Evolutionary conservation across 1,140 invertebrate species (phyloP).

Genomic region (Drosophila sproati): DNA sequence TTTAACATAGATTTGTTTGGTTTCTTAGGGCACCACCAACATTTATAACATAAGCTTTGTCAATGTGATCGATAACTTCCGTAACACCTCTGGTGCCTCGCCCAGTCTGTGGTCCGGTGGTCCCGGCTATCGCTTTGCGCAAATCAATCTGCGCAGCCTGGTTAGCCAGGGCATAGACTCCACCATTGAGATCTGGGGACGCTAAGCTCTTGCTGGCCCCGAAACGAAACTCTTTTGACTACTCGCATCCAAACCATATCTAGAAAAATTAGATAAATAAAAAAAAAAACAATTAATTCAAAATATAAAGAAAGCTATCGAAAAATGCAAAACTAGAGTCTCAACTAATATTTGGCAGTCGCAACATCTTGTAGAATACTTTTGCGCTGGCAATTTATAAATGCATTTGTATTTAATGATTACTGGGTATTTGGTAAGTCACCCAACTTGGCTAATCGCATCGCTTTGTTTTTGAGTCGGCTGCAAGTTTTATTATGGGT

Average conservation of each 20-base stretch:
- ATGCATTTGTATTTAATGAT: background rate
- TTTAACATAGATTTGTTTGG: background rate
- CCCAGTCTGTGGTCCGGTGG: slow-evolving; percentile 65
- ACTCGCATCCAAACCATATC: background rate
- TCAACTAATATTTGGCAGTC: background rate
- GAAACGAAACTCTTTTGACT: background rate
- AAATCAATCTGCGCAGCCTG: slow-evolving; percentile 58
- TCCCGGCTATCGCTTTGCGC: slow-evolving; percentile 42
- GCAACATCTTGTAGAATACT: background rate
- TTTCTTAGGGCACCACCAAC: slow-evolving; percentile 49
- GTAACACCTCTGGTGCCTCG: slow-evolving; percentile 64
- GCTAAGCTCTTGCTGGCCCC: slow-evolving; percentile 16
- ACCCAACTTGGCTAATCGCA: no score
- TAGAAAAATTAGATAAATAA: slow-evolving; percentile 6
- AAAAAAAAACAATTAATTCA: background rate
- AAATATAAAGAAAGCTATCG: background rate
- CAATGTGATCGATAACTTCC: slow-evolving; percentile 72
- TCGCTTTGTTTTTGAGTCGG: slow-evolving; percentile 4
- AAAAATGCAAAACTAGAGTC: background rate
- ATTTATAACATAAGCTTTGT: slow-evolving; percentile 56
- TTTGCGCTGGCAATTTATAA: background rate
- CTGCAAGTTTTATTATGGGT: slow-evolving; percentile 71
- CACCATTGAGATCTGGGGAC: slow-evolving; percentile 73
- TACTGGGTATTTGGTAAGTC: slow-evolving; percentile 4
- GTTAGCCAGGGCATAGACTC: slow-evolving; percentile 65